These are phyloP conservation scores for Trichoplusia ni DNA, from an alignment of 1,140 invertebrate species.

Conservation along the genomic window DNA sequence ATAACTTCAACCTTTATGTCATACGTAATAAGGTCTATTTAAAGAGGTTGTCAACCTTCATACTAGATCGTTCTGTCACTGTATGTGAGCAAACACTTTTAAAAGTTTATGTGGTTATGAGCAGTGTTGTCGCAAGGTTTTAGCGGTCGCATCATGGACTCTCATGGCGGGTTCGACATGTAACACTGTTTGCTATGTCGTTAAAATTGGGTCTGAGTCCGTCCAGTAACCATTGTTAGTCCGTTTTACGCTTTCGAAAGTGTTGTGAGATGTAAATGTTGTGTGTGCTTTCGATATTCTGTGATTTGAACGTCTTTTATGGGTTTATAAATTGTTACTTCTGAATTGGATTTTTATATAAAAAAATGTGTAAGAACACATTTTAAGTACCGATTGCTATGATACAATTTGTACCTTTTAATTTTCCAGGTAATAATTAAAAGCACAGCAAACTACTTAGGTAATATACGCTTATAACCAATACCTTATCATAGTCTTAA, in stretches of 20 bases:
- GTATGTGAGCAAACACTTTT: slow-evolving; percentile 74
- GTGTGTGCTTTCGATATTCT: slow-evolving; percentile 26
- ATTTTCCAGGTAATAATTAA: too few relatives aligned
- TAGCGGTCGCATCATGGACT: slow-evolving; percentile 71
- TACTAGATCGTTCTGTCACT: slow-evolving; percentile 73
- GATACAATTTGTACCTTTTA: too few relatives aligned
- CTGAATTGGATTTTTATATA: too few relatives aligned
- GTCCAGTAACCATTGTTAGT: slow-evolving; percentile 55
- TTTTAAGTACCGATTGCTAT: too few relatives aligned
- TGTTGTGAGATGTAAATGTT: too few relatives aligned
- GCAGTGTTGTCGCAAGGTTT: slow-evolving; percentile 74
- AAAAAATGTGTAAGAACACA: too few relatives aligned
- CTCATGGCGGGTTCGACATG: slow-evolving; percentile 48
- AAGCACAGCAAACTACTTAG: too few relatives aligned
- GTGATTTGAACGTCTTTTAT: slow-evolving; percentile 24
- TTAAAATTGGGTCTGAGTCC: slow-evolving; percentile 66
- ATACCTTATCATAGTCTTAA: too few relatives aligned
- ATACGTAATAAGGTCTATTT: slow-evolving; percentile 22
- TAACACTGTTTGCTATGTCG: slow-evolving; percentile 57
- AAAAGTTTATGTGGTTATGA: slow-evolving; percentile 75
- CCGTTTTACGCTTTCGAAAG: slow-evolving; percentile 63
- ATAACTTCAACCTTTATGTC: slow-evolving; percentile 31
- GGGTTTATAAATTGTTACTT: neutral
- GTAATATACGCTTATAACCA: too few relatives aligned
- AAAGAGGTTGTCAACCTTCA: slow-evolving; percentile 60